Evolutionary conservation across 2,888 invertebrate species (phyloP), one percentile per base, ranked within the genome.

Genomic region (Synergus japonicus): DNA sequence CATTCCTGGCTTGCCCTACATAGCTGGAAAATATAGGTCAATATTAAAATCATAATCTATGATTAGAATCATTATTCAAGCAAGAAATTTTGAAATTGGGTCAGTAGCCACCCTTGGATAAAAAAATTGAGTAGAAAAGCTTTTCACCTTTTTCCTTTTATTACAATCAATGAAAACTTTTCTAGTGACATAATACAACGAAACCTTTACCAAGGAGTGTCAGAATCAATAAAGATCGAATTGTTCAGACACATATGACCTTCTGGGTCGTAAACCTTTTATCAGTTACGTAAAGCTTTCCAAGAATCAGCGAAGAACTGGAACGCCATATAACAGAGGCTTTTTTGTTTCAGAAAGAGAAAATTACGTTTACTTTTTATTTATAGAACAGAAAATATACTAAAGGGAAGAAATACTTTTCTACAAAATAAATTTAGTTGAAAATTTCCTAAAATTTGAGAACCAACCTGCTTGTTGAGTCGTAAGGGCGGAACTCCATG

Each of bases 401-500:
- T 3, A 2, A 46, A 12, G 46, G 46, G 13, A 46, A 46, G 13
- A 12, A 46, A 12, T 46, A 46, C 13, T 12, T 10, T 12, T 4
- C 13, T 46, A 46, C 7, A 46, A 46, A 12, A 46, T 0, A 13
- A 46, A 12, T 13, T 18, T 3, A n/a, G 15, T 37, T 7, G 37
- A 12, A 15, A 13, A 41, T 15, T 41, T 5, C 0, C 1, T n/a
- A 65, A 65, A 37, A 41, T 44, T 22, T 15, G 44, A 69, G 77
- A 79, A 81, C 15, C 83, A 83, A 93, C 93, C 92, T 95, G 94
- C 86, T 93, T 94, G 89, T 93, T 96, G 1, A 96, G 89, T 83
- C 93, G 94, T 79, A 97, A 91, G 0, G 95, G 94, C 49, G 94
- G 94, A 2, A 95, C 96, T n/a, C 95, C 95, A 87, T 97, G 97